phyloP scores from a whole-genome alignment of 2,113 vertebrate species.

The Phyllostomus discolor region DNA sequence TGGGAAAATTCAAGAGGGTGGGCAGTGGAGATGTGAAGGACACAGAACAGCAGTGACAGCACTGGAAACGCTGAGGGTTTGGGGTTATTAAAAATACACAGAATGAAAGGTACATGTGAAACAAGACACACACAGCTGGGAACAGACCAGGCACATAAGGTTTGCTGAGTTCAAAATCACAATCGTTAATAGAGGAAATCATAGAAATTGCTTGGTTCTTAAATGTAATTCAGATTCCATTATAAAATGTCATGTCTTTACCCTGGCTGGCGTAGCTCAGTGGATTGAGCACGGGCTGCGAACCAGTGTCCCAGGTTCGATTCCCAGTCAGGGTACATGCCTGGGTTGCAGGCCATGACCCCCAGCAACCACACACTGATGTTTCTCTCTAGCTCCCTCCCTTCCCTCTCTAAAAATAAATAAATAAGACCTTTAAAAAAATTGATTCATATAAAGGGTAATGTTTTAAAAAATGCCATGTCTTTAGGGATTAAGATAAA shows the following conservation, averaged over 20 bases:
- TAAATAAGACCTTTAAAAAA: no score
- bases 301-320: no score
- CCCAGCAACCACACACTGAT: no score
- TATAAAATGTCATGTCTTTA: background rate
- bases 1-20: background rate
- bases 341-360: no score
- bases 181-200: background rate
- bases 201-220: accelerated
- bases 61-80: background rate
- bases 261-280: no score
- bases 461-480: background rate
- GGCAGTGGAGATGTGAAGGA: background rate
- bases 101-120: background rate
- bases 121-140: accelerated
- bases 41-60: accelerated
- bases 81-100: background rate
- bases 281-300: no score
- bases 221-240: no score
- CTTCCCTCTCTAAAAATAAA: no score
- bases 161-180: background rate
- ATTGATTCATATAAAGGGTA: no score
- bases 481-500: background rate
- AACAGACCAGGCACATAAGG: accelerated
- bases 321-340: no score
- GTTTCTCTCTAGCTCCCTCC: no score